phyloP scores from a whole-genome alignment of 2,888 invertebrate genomes.

The Eupithecia abbreviata region DNA sequence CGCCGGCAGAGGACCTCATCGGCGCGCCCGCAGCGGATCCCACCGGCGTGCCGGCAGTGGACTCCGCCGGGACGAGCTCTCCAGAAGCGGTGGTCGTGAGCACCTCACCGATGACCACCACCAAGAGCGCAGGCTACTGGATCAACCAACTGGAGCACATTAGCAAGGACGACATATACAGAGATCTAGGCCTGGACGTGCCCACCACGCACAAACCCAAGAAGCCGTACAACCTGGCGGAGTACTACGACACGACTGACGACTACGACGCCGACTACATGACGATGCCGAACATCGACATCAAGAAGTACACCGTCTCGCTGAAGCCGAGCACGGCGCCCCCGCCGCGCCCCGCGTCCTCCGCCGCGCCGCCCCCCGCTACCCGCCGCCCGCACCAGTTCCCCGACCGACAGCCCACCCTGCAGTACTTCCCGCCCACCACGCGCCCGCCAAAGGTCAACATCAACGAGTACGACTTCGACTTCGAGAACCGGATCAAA shows the following conservation, averaged over 20 bases:
- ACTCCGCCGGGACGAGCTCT: not conserved
- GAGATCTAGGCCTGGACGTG: slow-evolving; percentile 35
- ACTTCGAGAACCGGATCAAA: slow-evolving; percentile 60
- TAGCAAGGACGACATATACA: slow-evolving; percentile 41
- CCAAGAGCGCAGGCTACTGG: slow-evolving; percentile 21
- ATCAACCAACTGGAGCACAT: slow-evolving; percentile 36
- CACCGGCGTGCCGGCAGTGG: slow-evolving; percentile 16
- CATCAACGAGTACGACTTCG: slow-evolving; percentile 58
- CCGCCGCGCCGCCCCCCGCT: slow-evolving; percentile 42
- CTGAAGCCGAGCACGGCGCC: slow-evolving; percentile 23
- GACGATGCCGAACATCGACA: slow-evolving; percentile 66
- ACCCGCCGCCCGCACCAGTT: slow-evolving; percentile 44
- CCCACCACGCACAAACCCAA: slow-evolving; percentile 54
- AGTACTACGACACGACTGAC: slow-evolving; percentile 69
- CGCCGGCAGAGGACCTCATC: slow-evolving; percentile 19
- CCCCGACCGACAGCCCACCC: slow-evolving; percentile 66
- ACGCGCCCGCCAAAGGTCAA: slow-evolving; percentile 51
- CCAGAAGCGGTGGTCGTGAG: not conserved
- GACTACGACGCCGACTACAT: slow-evolving; percentile 70
- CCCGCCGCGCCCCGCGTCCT: not conserved
- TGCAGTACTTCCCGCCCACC: slow-evolving; percentile 75
- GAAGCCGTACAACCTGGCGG: slow-evolving; percentile 57
- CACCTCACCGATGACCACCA: slow-evolving; percentile 30
- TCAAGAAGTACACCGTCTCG: slow-evolving; percentile 62
- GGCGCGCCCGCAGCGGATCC: slow-evolving; percentile 19